phyloP scores from a whole-genome alignment of 2,113 vertebrate genomes.

The Saguinus imperator region DNA sequence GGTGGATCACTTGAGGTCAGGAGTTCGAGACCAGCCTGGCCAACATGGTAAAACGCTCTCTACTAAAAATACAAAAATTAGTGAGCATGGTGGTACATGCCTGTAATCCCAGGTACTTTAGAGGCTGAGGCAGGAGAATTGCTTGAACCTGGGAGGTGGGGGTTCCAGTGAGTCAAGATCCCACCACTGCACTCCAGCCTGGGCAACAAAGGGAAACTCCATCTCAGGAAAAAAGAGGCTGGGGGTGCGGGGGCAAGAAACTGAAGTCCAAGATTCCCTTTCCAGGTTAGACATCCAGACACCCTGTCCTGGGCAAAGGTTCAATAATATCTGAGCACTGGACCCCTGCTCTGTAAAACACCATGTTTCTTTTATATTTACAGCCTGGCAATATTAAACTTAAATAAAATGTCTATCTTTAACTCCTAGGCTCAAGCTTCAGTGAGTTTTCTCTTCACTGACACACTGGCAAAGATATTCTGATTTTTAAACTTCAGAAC shows the following conservation, averaged over 20 bases:
- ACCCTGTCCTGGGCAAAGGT: not conserved
- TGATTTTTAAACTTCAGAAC: not conserved
- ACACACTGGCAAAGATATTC: not conserved
- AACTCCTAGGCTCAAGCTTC: not conserved
- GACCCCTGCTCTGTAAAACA: not conserved
- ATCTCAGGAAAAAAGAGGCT: not conserved
- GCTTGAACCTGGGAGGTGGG: no score
- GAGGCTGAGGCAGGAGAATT: no score
- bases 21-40: no score
- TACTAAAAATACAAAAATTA: no score
- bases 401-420: not conserved
- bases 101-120: no score
- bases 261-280: not conserved
- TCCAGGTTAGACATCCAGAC: not conserved
- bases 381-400: not conserved
- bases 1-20: no score
- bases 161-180: no score
- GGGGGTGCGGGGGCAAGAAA: no score
- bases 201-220: no score
- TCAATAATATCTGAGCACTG: not conserved
- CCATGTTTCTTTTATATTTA: not conserved
- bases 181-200: no score
- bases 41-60: no score
- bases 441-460: not conserved
- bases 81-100: no score